Evolutionary conservation across 2,888 invertebrate species (phyloP), one percentile per base, ranked within the genome.

Genomic region (Polydrusus pterygomalis): DNA sequence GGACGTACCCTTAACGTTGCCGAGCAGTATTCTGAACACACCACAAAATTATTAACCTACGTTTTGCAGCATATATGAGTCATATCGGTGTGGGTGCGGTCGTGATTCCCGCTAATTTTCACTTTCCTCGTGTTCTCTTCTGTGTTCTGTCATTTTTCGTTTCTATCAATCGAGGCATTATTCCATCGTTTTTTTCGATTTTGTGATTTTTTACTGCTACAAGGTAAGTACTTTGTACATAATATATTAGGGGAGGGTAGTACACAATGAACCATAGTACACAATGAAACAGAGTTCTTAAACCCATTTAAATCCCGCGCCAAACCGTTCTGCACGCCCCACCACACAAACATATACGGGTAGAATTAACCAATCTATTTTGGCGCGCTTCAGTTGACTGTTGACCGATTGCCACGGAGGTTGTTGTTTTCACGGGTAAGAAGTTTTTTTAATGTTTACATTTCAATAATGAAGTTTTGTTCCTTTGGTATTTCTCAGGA

Each of bases 281-380:
- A n/a, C 13, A 45, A 45, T 45, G 45, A 45, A 45, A 45, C 45
- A 45, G n/a, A 45, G 45, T n/a, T n/a, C 45, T 45, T 40, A 45
- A 13, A 45, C 13, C 13, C 45, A n/a, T 45, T 45, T n/a, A 45
- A 40, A 40, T 9, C 8, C 40, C 45, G 45, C 45, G 45, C 45
- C 45, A n/a, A 45, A 45, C 13, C n/a, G 45, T 45, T 45, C 45
- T 45, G 45, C 45, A n/a, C 45, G 13, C 45, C 45, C n/a, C 45
- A 45, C 45, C 45, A 45, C 45, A 45, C 45, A 45, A 45, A n/a
- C 45, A 45, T 45, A 45, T 45, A 45, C 13, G 1, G n/a, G n/a
- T 45, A 45, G 45, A 45, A 45, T 45, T n/a, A 45, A n/a, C 45
- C n/a, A 45, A n/a, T 45, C n/a, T 45, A 45, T 45, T 45, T 45